Evolutionary conservation across 2,888 invertebrate genomes (phyloP).

Genomic region (Hirtodrosophila trivittata): DNA sequence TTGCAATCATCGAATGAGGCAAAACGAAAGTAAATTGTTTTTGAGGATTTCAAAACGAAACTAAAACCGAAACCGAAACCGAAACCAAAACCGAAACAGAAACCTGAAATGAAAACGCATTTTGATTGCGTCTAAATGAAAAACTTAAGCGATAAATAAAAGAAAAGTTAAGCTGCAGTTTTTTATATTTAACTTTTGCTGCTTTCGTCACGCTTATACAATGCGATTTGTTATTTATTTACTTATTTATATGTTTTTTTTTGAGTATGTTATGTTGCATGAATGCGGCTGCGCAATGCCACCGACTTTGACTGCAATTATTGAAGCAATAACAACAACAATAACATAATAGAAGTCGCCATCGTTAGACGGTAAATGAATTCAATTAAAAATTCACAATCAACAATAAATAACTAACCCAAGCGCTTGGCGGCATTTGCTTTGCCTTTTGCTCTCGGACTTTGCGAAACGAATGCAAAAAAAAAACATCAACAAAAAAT

Average conservation of each 20-base stretch:
- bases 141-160: constrained; percentile 53
- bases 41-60: constrained; percentile 1
- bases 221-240: constrained; percentile 28
- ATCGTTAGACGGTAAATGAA: constrained; percentile 53
- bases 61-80: constrained; percentile 6
- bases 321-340: constrained; percentile 13
- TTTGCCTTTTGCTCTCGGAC: constrained; percentile 37
- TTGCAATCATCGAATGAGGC: constrained; percentile 39
- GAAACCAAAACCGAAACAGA: constrained; percentile 33
- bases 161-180: constrained; percentile 40
- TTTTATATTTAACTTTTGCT: constrained; percentile 25
- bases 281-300: constrained; percentile 41
- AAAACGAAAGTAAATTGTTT: constrained; percentile 33
- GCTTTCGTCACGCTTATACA: constrained; percentile 74
- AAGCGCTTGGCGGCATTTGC: constrained; percentile 54
- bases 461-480: constrained; percentile 37
- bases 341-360: constrained; percentile 4
- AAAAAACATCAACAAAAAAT: constrained; percentile 11
- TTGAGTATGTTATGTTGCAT: constrained; percentile 9
- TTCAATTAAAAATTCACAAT: constrained; percentile 74
- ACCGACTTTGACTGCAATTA: constrained; percentile 35
- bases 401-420: constrained; percentile 64
- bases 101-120: constrained; percentile 68
- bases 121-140: constrained; percentile 61
- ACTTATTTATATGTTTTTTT: constrained; percentile 17